Base-by-base conservation (phyloP, 2,797 vertebrate genomes). In the Pseudomugil tenellus region DNA sequence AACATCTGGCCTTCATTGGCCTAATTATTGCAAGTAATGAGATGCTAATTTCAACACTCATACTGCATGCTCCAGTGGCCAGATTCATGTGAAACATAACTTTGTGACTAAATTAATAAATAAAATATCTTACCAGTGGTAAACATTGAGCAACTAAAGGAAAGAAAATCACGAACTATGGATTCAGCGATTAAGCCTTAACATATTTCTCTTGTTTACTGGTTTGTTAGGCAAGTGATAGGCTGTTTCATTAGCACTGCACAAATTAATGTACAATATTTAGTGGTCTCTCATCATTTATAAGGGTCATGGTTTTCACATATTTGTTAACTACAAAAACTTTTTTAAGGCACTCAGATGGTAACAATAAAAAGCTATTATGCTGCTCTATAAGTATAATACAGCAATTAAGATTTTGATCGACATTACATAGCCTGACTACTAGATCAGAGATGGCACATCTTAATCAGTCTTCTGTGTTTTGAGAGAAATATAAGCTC, bases 21-120 rank as follows among this genome's bases (percentile, higher is more conserved):
- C 93, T 96, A 97, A 98, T 97, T 96, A 95, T 94, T 93, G 92
- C 92, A 81, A 93, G 91, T 96, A 96, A 97, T 95, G 93, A 97
- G 93, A 97, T 95, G 95, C 85, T 97, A 96, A 98, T 98, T 95
- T 95, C 92, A 93, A 92, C 93, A 91, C 93, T 95, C 90, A 94
- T 94, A 92, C 94, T 90, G 91, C 91, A 96, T 94, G 95, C 95
- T 96, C 94, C 93, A 96, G 87, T 83, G 90, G 79, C 89, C 87
- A 88, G 91, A 91, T 85, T 53, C 90, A 94, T 94, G 93, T 92
- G 94, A 94, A 94, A 90, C 88, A 93, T 86, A 94, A 87, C 77
- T 93, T 80, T 92, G 92, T 93, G 93, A 95, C 92, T 94, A 93
- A 95, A 91, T 91, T 91, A 93, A 95, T 96, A 94, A 94, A 95